These are phyloP conservation scores for Drosophila malerkotliana DNA, from an alignment of 1,140 invertebrate genomes.

Conservation along the genomic window DNA sequence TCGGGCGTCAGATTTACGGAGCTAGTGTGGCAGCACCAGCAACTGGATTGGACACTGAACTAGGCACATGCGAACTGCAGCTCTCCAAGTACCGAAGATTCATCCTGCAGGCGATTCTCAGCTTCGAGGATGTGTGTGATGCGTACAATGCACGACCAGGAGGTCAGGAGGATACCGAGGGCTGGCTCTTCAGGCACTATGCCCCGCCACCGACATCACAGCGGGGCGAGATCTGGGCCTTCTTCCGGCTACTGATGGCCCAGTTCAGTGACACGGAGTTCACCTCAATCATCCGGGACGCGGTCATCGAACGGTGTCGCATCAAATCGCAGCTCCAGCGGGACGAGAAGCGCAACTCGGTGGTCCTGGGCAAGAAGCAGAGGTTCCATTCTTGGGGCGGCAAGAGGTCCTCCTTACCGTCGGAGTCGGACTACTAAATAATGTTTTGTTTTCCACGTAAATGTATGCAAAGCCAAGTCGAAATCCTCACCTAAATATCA, in stretches of 20 bases:
- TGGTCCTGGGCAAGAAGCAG: conserved; percentile 81
- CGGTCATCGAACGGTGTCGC: conserved; percentile 79
- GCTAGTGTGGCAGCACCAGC: conserved; percentile 22
- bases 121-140: conserved; percentile 81
- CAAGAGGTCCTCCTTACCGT: conserved; percentile 64
- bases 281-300: conserved; percentile 59
- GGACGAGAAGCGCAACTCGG: conserved; percentile 77
- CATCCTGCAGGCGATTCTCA: conserved; percentile 75
- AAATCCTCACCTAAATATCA: conserved; percentile 42
- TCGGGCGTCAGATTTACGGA: conserved; percentile 47
- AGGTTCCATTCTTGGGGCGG: conserved; percentile 84
- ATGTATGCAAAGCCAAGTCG: conserved; percentile 65
- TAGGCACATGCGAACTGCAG: conserved; percentile 71
- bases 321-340: conserved; percentile 68
- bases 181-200: conserved; percentile 67
- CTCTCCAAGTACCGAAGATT: conserved; percentile 75
- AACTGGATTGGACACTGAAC: conserved; percentile 35
- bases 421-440: conserved; percentile 44
- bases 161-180: conserved; percentile 44
- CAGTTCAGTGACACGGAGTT: conserved; percentile 81
- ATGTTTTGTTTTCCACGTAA: conserved; percentile 31
- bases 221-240: conserved; percentile 75
- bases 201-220: conserved; percentile 69
- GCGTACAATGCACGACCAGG: conserved; percentile 61
- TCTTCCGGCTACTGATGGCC: conserved; percentile 79